Percentiles rank a stretch among this genome's conserved stretches.
These are phyloP conservation scores for Natrix natrix DNA, from an alignment of 2,797 vertebrate species.

Conservation along the genomic window DNA sequence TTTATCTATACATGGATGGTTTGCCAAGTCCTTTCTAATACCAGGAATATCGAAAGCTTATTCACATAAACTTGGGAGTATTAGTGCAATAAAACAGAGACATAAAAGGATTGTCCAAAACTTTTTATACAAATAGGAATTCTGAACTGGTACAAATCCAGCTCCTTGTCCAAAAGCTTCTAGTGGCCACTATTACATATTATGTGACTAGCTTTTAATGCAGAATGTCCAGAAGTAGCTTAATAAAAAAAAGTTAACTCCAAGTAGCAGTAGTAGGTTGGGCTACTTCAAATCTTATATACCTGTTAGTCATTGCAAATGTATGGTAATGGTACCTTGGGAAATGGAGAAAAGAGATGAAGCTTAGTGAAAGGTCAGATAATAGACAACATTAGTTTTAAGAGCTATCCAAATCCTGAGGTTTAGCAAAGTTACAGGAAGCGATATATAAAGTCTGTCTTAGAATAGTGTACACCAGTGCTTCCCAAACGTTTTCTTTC, in stretches of 20 bases:
- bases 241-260: background rate
- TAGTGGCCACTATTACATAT: background rate
- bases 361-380: too few species aligned
- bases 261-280: background rate
- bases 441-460: background rate
- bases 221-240: background rate
- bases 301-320: background rate
- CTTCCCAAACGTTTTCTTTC: background rate
- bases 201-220: background rate
- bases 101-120: background rate
- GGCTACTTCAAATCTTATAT: background rate
- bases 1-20: conserved; percentile 8
- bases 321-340: background rate
- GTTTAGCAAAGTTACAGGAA: background rate
- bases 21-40: background rate
- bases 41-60: conserved; percentile 1
- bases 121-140: conserved; percentile 14
- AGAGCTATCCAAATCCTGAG: background rate
- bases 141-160: background rate
- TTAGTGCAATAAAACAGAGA: conserved; percentile 28
- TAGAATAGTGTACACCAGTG: background rate
- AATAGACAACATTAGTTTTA: background rate
- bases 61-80: conserved; percentile 36
- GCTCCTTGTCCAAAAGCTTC: background rate
- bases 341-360: too few species aligned